A percentile compares a stretch with the other conserved stretches of the same genome.
Evolutionary conservation across 2,797 vertebrate genomes (phyloP).

Genomic region (Melanotaenia boesemani): DNA sequence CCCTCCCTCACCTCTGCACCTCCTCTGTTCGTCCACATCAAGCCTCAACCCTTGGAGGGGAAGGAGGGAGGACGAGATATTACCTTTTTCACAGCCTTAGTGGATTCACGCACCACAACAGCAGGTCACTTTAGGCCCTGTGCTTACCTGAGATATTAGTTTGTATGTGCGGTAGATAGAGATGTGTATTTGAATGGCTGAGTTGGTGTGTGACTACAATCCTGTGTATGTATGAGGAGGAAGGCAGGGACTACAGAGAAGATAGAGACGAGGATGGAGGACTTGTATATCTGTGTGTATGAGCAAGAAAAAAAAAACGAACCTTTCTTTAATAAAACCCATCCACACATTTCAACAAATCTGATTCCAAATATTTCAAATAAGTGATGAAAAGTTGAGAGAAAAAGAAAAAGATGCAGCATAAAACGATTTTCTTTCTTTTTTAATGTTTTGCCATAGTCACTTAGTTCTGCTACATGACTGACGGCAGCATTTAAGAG

Average conservation of each 20-base stretch:
- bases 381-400: constrained; percentile 28
- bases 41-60: constrained; percentile 63
- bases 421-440: constrained; percentile 41
- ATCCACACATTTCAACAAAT: constrained; percentile 10
- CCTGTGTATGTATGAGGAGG: constrained; percentile 64
- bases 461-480: constrained; percentile 55
- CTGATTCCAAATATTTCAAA: constrained; percentile 5
- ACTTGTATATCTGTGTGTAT: constrained; percentile 13
- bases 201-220: constrained; percentile 52
- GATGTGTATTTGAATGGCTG: constrained; percentile 79
- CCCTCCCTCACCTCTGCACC: constrained; percentile 59
- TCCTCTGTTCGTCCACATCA: constrained; percentile 69
- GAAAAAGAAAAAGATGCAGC: constrained; percentile 19
- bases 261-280: constrained; percentile 27
- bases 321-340: constrained; percentile 16
- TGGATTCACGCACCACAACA: constrained; percentile 74
- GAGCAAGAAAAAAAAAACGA: constrained; percentile 7
- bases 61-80: constrained; percentile 72
- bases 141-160: constrained; percentile 83
- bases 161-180: constrained; percentile 77
- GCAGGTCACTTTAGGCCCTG: constrained; percentile 80
- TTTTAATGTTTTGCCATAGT: constrained; percentile 25
- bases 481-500: constrained; percentile 43
- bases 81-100: constrained; percentile 78
- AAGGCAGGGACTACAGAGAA: constrained; percentile 60